phyloP scores from a whole-genome alignment of 2,888 invertebrate genomes.

The Ischnura elegans region DNA sequence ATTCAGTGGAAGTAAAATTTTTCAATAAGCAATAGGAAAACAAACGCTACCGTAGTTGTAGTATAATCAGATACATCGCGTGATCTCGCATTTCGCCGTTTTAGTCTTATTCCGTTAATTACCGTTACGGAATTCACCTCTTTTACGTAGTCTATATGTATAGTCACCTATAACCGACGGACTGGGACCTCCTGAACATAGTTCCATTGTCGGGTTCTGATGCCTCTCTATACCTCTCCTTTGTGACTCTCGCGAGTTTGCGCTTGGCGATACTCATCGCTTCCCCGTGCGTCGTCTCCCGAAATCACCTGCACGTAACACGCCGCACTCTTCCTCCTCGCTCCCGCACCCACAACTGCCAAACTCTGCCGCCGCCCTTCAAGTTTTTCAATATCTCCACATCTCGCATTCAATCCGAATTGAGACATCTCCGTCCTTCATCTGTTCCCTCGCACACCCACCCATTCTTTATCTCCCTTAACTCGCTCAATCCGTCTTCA shows the following conservation, averaged over 20 bases:
- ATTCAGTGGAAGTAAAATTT: too few relatives aligned
- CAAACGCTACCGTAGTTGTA: too few relatives aligned
- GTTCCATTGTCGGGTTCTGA: too few relatives aligned
- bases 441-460: neutral
- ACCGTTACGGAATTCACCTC: too few relatives aligned
- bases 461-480: constrained; percentile 50
- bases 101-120: too few relatives aligned
- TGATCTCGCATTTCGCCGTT: too few relatives aligned
- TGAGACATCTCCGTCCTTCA: constrained; percentile 30
- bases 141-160: too few relatives aligned
- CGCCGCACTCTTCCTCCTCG: neutral
- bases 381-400: constrained; percentile 66
- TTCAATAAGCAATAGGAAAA: too few relatives aligned
- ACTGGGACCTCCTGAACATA: too few relatives aligned
- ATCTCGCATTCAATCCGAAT: constrained; percentile 63
- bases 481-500: constrained; percentile 62
- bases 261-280: neutral
- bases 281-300: neutral
- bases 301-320: neutral
- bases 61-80: too few relatives aligned
- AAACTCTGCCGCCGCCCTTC: neutral
- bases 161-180: too few relatives aligned
- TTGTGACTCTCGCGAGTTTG: neutral
- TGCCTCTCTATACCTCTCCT: neutral
- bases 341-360: neutral